Conservation (phyloP, 2,888 invertebrate species). For the Calameuta pallipes region DNA sequence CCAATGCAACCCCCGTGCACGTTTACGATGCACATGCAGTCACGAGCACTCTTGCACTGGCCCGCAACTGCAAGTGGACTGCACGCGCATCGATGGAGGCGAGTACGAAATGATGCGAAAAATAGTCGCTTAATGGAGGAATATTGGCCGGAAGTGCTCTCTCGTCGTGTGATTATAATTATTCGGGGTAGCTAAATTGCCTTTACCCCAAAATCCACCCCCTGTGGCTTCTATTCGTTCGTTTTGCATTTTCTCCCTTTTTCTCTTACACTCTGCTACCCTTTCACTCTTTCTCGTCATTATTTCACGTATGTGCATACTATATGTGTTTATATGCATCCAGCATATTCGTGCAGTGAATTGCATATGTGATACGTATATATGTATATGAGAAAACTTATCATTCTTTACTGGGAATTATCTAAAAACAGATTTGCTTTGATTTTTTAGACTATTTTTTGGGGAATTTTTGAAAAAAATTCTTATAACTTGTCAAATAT, state of each 20-base stretch:
- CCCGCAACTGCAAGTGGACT: slow-evolving; percentile 25
- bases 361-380: not conserved
- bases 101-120: slow-evolving; percentile 47
- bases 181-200: slow-evolving; percentile 49
- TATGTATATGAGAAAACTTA: not conserved
- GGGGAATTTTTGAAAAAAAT: not conserved
- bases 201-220: slow-evolving; percentile 21
- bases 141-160: slow-evolving; percentile 52
- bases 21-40: not conserved
- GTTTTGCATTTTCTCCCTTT: not conserved
- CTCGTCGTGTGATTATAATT: slow-evolving; percentile 52
- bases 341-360: not conserved
- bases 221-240: not conserved
- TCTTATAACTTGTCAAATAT: no score
- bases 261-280: not conserved
- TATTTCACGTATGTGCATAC: no score
- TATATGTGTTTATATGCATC: no score
- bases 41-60: slow-evolving; percentile 18
- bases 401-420: not conserved
- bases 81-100: slow-evolving; percentile 6
- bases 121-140: slow-evolving; percentile 51
- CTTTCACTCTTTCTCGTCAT: not conserved
- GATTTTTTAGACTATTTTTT: not conserved
- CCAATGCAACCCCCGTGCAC: not conserved
- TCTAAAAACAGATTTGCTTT: not conserved